Conservation (phyloP, 2,797 vertebrate genomes). For the Etheostoma perlongum region DNA sequence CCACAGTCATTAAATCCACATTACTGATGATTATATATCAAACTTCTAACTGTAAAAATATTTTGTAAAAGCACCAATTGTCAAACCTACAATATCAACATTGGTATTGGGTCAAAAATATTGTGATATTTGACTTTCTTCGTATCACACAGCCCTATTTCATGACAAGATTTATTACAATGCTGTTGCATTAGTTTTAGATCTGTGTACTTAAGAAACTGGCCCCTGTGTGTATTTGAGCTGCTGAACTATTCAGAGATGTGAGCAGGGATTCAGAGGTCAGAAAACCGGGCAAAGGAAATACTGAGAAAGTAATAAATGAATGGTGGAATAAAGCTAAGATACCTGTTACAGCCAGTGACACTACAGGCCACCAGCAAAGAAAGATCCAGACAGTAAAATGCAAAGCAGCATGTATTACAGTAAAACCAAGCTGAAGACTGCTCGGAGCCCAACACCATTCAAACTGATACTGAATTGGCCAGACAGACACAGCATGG, state of each 20-base stretch:
- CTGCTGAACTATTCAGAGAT: not conserved
- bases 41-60: no score
- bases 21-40: no score
- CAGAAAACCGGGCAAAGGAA: not conserved
- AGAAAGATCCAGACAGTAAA: conserved; percentile 25
- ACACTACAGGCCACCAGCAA: not conserved
- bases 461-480: conserved; percentile 40
- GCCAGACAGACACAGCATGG: conserved; percentile 67
- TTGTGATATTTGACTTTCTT: no score
- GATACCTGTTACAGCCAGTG: not conserved
- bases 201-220: not conserved
- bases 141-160: not conserved
- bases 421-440: not conserved
- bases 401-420: conserved; percentile 27
- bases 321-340: not conserved
- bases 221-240: not conserved
- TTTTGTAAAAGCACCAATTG: no score
- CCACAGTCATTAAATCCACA: no score
- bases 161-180: not conserved
- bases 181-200: not conserved
- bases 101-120: no score
- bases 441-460: conserved; percentile 15
- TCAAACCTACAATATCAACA: no score
- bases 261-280: not conserved
- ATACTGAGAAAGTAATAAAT: not conserved